A percentile compares a stretch with the other conserved stretches of the same genome.
These are phyloP conservation scores for Drosophila jambulina DNA, from an alignment of 1,140 invertebrate genomes.

Conservation along the genomic window DNA sequence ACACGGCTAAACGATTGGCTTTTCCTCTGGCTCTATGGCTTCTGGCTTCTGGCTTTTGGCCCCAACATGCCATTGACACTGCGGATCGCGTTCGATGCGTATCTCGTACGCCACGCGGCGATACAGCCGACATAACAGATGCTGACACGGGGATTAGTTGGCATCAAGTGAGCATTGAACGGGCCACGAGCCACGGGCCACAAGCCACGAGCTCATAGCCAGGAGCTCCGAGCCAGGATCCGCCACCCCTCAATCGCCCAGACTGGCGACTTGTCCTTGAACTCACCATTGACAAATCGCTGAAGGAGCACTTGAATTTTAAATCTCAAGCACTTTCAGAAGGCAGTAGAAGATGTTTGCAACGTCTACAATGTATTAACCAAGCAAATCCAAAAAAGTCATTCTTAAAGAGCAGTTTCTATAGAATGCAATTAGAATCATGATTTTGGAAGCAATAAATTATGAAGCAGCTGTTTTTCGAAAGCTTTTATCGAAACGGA, in stretches of 20 bases:
- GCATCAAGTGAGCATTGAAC: slow-evolving; percentile 68
- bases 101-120: slow-evolving; percentile 26
- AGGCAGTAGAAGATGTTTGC: not conserved
- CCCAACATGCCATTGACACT: slow-evolving; percentile 51
- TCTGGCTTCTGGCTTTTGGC: slow-evolving; percentile 13
- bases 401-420: not conserved
- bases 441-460: too few species aligned
- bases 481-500: not conserved
- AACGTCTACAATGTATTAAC: not conserved
- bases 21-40: slow-evolving; percentile 13
- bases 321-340: not conserved
- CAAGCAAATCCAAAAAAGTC: too few species aligned
- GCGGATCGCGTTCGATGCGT: slow-evolving; percentile 48
- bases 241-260: not conserved
- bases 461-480: not conserved
- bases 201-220: slow-evolving; percentile 1
- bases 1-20: slow-evolving; percentile 50
- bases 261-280: slow-evolving; percentile 16
- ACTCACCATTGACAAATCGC: slow-evolving; percentile 33
- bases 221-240: not conserved
- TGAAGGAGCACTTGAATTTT: slow-evolving; percentile 4
- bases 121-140: slow-evolving; percentile 51
- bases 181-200: slow-evolving; percentile 19
- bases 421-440: not conserved
- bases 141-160: slow-evolving; percentile 70